These are phyloP conservation scores for Aptenodytes patagonicus DNA, from an alignment of 2,113 vertebrate genomes.

Conservation along the genomic window DNA sequence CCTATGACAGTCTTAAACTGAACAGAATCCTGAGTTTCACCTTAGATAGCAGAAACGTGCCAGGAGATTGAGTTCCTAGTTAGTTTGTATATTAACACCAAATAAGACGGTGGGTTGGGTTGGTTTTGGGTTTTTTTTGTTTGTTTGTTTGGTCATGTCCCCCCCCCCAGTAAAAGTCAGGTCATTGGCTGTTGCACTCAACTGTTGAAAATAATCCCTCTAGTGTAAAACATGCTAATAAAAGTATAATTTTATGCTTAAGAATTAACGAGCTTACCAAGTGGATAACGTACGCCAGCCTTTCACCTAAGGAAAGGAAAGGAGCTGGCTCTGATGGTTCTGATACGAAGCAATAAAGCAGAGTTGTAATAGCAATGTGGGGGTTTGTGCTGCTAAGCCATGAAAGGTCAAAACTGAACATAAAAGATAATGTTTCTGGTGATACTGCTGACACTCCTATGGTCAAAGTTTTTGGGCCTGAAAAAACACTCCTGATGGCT, in stretches of 20 bases:
- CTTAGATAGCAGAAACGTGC: neutral
- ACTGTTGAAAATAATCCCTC: neutral
- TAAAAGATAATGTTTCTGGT: neutral
- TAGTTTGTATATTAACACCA: neutral
- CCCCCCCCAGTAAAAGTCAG: too few species aligned
- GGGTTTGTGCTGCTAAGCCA: neutral
- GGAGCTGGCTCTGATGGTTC: neutral
- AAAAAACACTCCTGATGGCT: neutral
- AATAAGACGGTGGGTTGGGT: neutral
- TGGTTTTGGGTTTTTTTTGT: too few species aligned
- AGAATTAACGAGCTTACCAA: neutral
- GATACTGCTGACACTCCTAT: fast-evolving
- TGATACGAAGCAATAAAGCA: neutral
- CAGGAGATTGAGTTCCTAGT: neutral
- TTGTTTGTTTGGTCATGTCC: too few species aligned
- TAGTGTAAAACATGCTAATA: neutral
- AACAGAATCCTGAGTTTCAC: neutral
- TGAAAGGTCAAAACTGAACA: neutral
- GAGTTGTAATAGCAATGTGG: neutral
- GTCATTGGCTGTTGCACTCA: neutral
- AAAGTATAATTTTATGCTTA: neutral
- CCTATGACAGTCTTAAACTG: neutral
- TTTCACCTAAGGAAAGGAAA: neutral
- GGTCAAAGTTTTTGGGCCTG: neutral
- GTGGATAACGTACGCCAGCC: neutral